Base-by-base conservation (phyloP, 2,113 vertebrate genomes). In the Budorcas taxicolor region DNA sequence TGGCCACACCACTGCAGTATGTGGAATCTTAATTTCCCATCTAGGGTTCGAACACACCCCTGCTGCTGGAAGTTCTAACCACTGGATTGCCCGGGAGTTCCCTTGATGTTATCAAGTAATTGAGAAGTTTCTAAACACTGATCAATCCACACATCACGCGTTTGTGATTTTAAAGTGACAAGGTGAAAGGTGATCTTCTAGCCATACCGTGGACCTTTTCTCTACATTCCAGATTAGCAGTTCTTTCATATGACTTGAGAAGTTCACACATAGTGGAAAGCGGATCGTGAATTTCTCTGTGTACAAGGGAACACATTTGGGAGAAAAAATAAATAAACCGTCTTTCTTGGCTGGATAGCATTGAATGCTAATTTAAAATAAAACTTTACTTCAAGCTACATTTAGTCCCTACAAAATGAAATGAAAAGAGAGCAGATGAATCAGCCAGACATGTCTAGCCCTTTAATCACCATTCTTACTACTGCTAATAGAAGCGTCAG, bases 311-410 rank as follows among this genome's bases (percentile, higher is more conserved):
- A 91, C 0, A 0, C 10, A 62, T 89, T 87, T 80, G 21, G 6
- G 19, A 7, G 7, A 25, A 60, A 29, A 7, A 7, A 7, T 12
- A 23, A 71, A 71, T 5, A 21, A 55, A 17, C 1, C 31, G 57
- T 55, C 76, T 82, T 88, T 96, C 80, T 93, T 78, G 80, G 14
- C 31, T 90, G 50, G 8, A 52, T 76, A 85, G 19, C 27, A 76
- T 1, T 97, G 81, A 98, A 93, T 45, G 76, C 15, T 57, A 95
- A 88, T 96, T 97, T 88, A 95, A 97, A 97, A 94, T 81, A 97
- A 98, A 97, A 8, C 9, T 98, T 95, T 60, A 87, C 84, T 97
- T 98, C 95, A 97, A 97, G 55, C 95, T 88, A n/a, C 4, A 97
- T 64, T 97, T 98, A 92, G 84, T 85, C 53, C 83, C 16, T 91